These are phyloP conservation scores for Prolemur simus DNA, from an alignment of 2,113 vertebrate species.

Conservation along the genomic window DNA sequence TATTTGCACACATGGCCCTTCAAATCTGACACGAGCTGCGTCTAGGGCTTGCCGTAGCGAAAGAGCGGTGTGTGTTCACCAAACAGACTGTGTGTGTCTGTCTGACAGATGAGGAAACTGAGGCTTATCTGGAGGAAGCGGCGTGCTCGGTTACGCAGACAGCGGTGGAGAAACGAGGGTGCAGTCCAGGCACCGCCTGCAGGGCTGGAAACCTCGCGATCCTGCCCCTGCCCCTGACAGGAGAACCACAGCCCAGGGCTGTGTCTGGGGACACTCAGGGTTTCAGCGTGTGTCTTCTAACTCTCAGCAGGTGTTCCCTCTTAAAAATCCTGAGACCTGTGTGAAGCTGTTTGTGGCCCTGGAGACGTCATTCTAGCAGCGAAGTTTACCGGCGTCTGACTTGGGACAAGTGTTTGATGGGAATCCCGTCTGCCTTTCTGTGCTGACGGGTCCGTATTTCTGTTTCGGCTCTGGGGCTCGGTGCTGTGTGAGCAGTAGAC, in stretches of 20 bases:
- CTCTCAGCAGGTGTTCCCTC: not conserved
- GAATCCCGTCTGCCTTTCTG: fast-evolving
- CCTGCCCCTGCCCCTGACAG: not conserved
- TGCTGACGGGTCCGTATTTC: fast-evolving
- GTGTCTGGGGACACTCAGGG: fast-evolving
- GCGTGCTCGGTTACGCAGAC: not conserved
- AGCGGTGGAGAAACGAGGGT: fast-evolving
- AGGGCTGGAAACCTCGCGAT: not conserved
- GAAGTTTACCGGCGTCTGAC: fast-evolving
- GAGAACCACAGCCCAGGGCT: fast-evolving
- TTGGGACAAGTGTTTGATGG: fast-evolving
- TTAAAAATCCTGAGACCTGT: not conserved
- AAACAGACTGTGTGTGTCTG: fast-evolving
- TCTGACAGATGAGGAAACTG: not conserved
- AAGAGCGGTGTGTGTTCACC: not conserved
- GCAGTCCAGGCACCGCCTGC: fast-evolving
- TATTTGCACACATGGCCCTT: fast-evolving
- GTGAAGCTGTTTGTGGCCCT: fast-evolving
- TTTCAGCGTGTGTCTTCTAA: not conserved
- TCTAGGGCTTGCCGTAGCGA: not conserved
- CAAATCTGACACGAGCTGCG: not conserved
- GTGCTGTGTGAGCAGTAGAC: not conserved
- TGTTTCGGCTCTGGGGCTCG: fast-evolving
- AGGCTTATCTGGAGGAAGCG: not conserved
- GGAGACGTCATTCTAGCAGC: not conserved